phyloP scores from a whole-genome alignment of 2,113 vertebrate species.

The Lipophrys pholis region DNA sequence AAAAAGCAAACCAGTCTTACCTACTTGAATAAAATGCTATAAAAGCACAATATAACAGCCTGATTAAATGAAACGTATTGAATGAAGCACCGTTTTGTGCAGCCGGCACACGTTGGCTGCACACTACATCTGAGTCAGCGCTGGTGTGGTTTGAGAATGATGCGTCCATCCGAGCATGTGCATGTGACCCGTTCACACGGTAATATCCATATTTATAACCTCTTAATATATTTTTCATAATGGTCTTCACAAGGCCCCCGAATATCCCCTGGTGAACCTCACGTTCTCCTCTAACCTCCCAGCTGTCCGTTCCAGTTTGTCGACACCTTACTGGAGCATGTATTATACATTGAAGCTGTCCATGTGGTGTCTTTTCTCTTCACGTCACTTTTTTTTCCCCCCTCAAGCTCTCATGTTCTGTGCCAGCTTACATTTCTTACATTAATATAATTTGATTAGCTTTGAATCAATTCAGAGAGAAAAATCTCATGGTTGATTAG shows the following conservation, averaged over 20 bases:
- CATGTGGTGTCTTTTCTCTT: constrained; percentile 1
- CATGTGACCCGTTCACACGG: constrained; percentile 27
- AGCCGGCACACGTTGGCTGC: neutral
- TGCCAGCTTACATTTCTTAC: too few species aligned
- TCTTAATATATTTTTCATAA: constrained; percentile 53
- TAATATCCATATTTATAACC: constrained; percentile 61
- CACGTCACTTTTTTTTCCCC: neutral
- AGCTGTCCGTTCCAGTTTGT: constrained; percentile 31
- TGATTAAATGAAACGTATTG: neutral
- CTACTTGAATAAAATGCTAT: neutral
- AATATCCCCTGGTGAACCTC: constrained; percentile 30
- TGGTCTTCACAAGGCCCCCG: constrained; percentile 16
- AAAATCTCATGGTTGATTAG: too few species aligned
- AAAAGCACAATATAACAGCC: neutral
- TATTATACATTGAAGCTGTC: constrained; percentile 19
- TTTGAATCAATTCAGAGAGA: too few species aligned
- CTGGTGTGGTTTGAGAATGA: constrained; percentile 31
- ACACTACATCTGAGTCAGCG: constrained; percentile 45
- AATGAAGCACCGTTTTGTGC: neutral
- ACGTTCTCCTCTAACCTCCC: constrained; percentile 7
- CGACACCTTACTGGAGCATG: constrained; percentile 1
- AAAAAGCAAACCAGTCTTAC: too few species aligned
- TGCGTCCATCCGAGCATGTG: constrained; percentile 1
- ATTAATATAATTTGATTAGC: too few species aligned
- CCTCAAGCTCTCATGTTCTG: too few species aligned